Conservation (phyloP, 2,888 invertebrate species). For the Dicroscelio sp. region DNA sequence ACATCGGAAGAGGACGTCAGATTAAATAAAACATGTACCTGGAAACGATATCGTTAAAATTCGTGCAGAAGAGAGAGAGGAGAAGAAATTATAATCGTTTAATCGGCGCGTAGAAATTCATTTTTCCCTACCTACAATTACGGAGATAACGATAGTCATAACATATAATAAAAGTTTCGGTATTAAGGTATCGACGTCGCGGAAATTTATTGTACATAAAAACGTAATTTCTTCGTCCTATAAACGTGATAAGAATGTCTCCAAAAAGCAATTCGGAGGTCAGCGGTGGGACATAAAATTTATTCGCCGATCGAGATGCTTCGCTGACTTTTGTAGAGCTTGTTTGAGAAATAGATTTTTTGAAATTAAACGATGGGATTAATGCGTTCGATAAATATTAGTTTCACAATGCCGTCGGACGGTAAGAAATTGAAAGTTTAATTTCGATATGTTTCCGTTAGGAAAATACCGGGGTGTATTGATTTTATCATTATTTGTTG, state of each 20-base stretch:
- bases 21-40: not conserved
- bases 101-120: conserved; percentile 32
- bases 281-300: conserved; percentile 63
- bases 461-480: conserved; percentile 15
- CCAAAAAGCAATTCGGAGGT: conserved; percentile 71
- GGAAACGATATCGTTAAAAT: not conserved
- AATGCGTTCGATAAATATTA: conserved; percentile 66
- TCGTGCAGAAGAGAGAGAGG: too few species aligned
- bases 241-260: conserved; percentile 77
- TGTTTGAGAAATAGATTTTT: conserved; percentile 71
- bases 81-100: not conserved
- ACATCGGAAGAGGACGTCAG: not conserved
- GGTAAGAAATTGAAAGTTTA: conserved; percentile 30
- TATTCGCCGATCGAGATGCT: conserved; percentile 67
- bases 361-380: conserved; percentile 65
- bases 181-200: conserved; percentile 61
- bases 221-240: conserved; percentile 75
- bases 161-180: conserved; percentile 67
- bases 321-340: conserved; percentile 57
- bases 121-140: conserved; percentile 42
- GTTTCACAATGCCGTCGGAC: conserved; percentile 31
- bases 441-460: conserved; percentile 28
- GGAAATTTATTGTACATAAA: conserved; percentile 73
- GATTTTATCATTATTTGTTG: conserved; percentile 42
- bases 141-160: conserved; percentile 50